Percentiles rank a stretch among this genome's conserved stretches.
phyloP scores from a whole-genome alignment of 2,888 invertebrate genomes.

The Trypoxylon attenuatum region DNA sequence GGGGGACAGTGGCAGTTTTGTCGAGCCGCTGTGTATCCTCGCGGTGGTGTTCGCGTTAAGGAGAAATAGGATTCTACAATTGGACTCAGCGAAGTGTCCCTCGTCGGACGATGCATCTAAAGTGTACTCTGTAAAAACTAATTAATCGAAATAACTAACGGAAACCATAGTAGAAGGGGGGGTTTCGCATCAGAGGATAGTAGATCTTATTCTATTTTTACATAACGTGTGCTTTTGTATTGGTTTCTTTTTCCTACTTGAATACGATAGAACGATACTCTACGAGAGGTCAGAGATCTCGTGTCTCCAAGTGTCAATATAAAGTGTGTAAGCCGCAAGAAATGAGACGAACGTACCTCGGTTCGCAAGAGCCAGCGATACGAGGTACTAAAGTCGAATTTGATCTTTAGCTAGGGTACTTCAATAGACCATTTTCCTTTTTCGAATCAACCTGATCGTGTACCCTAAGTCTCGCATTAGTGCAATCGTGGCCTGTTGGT shows the following conservation, averaged over 20 bases:
- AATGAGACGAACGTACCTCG: too few species aligned
- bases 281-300: slow-evolving; percentile 4
- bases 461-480: too few species aligned
- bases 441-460: too few species aligned
- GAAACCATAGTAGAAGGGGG: slow-evolving; percentile 16
- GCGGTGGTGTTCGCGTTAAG: slow-evolving; percentile 2
- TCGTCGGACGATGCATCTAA: slow-evolving; percentile 15
- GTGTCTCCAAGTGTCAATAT: slow-evolving; percentile 39
- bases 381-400: too few species aligned
- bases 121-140: slow-evolving; percentile 30
- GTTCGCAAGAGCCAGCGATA: too few species aligned
- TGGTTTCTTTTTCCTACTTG: slow-evolving; percentile 23
- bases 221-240: slow-evolving; percentile 43
- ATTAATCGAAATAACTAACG: slow-evolving; percentile 11
- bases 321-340: too few species aligned
- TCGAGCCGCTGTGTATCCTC: not conserved
- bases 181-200: slow-evolving; percentile 20
- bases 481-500: too few species aligned
- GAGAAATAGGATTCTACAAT: too few species aligned
- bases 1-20: too few species aligned
- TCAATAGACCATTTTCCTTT: too few species aligned
- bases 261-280: slow-evolving; percentile 3
- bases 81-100: slow-evolving; percentile 2
- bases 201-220: slow-evolving; percentile 47
- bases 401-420: too few species aligned